phyloP scores from a whole-genome alignment of 2,113 vertebrate species.

The Melanerpes aurifrons region DNA sequence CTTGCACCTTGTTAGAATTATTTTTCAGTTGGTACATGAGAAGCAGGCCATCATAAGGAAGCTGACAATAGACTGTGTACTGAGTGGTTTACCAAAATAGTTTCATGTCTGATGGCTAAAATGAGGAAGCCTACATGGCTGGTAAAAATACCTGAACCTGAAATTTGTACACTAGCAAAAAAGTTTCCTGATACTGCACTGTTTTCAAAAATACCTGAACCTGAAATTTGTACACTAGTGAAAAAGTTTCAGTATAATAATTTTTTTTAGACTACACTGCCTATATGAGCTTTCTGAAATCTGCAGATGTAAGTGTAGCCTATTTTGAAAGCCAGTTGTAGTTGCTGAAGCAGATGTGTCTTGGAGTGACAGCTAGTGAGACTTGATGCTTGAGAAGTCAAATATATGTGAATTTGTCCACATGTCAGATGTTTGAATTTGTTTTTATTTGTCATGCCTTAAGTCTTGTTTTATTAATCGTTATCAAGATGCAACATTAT shows the following conservation, averaged over 20 bases:
- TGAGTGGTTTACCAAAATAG: slow-evolving; percentile 25
- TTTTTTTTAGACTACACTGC: background rate
- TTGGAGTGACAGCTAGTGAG: slow-evolving; percentile 1
- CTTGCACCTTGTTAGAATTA: background rate
- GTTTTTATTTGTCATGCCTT: slow-evolving; percentile 16
- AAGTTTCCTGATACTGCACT: background rate
- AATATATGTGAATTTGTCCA: slow-evolving; percentile 45
- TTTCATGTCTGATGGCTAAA: background rate
- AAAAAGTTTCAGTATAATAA: background rate
- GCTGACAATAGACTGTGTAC: background rate
- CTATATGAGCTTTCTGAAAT: background rate
- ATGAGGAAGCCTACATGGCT: background rate
- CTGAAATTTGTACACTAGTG: background rate
- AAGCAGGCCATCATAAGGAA: background rate
- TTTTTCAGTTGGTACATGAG: background rate
- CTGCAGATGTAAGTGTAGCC: background rate
- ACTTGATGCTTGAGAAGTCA: background rate
- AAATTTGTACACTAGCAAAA: too few relatives aligned
- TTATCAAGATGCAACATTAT: background rate
- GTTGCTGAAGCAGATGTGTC: slow-evolving; percentile 5
- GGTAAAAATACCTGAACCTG: background rate
- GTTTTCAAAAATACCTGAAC: background rate
- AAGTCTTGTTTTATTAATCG: slow-evolving; percentile 35
- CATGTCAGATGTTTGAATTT: slow-evolving; percentile 28
- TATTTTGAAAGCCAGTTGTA: slow-evolving; percentile 8